Base-by-base conservation (phyloP, 2,888 invertebrate species). In the Silvanus unidentatus region DNA sequence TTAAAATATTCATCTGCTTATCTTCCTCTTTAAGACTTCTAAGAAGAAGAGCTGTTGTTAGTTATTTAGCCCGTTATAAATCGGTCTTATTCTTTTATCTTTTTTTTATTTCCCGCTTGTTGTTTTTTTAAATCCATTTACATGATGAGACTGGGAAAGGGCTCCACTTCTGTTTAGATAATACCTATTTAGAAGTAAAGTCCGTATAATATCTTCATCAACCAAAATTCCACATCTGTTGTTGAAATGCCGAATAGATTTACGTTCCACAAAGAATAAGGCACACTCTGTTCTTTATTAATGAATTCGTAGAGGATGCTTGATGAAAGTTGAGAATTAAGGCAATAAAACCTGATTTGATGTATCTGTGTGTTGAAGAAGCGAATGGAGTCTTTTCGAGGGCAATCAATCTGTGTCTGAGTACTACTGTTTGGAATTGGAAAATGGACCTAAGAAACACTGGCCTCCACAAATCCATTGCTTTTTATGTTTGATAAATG, bases 361-460 rank as follows among this genome's bases (percentile, higher is more conserved):
- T 47, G 48, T 47, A 46, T 48, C 48, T 42, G 32, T 43, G 48
- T 44, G 40, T 39, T 43, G 45, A 45, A 48, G 50, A 46, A 50
- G 46, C 44, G 43, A 48, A 53, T 55, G 46, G 46, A 49, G 50
- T 55, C 51, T 53, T 52, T 55, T 50, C 48, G 40, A 45, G 37
- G 32, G 46, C 47, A 48, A 55, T 55, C 53, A 53, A 55, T 55
- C 55, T 53, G 48, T 42, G 55, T 55, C 55, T 44, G 38, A 10
- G 43, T 12, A 32, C n/a, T 5, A 32, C n/a, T 22, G 22, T 22
- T 22, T 22, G 22, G 32, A 32, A 32, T 32, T 32, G 32, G 32
- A 32, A 22, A 32, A 32, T 32, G 32, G 32, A 32, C 32, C 32
- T 8, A n/a, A 9, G n/a, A 12, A 32, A 5, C 3, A 3, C 3